phyloP scores from a whole-genome alignment of 2,888 invertebrate genomes.

The Oscheius sp. region DNA sequence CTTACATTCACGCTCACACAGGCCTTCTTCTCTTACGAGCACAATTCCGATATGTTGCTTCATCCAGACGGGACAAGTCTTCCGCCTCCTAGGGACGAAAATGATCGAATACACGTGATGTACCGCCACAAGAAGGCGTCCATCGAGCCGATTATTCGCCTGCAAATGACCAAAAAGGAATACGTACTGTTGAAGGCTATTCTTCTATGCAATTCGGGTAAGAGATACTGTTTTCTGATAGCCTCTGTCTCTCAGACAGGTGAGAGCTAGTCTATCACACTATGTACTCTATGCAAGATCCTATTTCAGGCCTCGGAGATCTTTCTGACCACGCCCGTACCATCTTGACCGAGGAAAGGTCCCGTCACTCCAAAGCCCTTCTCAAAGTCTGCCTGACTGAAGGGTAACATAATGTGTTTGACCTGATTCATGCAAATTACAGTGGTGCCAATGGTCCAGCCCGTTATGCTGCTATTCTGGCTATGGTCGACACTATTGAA shows the following conservation, averaged over 20 bases:
- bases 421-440: not conserved
- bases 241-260: not conserved
- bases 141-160: slow-evolving; percentile 27
- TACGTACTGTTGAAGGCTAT: slow-evolving; percentile 60
- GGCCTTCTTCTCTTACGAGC: slow-evolving; percentile 48
- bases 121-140: slow-evolving; percentile 16
- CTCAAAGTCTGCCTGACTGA: not conserved
- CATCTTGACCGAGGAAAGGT: not conserved
- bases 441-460: slow-evolving; percentile 41
- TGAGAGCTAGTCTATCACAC: too few relatives aligned
- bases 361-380: not conserved
- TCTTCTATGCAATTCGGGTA: slow-evolving; percentile 54
- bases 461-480: slow-evolving; percentile 42
- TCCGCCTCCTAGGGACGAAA: not conserved
- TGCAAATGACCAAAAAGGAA: slow-evolving; percentile 42
- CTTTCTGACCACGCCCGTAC: slow-evolving; percentile 38
- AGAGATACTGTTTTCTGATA: too few relatives aligned
- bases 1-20: slow-evolving; percentile 43
- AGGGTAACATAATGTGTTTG: not conserved
- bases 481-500: slow-evolving; percentile 42
- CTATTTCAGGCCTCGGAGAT: slow-evolving; percentile 39
- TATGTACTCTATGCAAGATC: too few relatives aligned
- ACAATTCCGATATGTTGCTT: slow-evolving; percentile 43
- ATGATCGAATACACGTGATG: not conserved
- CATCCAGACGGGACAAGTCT: slow-evolving; percentile 53